These are phyloP conservation scores for Isaurus tuberculatus DNA, from an alignment of 92 coral and sea anemone genomes.

Conservation along the genomic window DNA sequence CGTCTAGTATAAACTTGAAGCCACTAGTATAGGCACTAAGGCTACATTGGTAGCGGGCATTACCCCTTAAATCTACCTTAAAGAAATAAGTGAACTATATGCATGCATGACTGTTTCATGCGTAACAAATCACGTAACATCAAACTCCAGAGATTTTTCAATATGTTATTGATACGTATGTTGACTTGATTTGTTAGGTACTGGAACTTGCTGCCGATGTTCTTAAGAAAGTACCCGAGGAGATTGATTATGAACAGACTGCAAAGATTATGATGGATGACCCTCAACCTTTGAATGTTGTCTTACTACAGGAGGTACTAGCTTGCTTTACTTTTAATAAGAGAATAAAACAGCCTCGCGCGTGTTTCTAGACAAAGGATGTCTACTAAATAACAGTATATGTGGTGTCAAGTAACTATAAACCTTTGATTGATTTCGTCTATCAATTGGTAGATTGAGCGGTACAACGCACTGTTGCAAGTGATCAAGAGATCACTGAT, in stretches of 20 bases:
- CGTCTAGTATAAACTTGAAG: too few relatives aligned
- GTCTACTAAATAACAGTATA: too few relatives aligned
- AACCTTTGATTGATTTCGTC: background rate
- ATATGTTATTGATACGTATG: too few relatives aligned
- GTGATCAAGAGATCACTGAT: slow-evolving; percentile 88
- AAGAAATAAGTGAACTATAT: too few relatives aligned
- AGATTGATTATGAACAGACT: slow-evolving; percentile 98
- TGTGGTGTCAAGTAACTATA: background rate
- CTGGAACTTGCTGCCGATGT: slow-evolving; percentile 98
- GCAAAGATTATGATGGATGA: slow-evolving; percentile 96
- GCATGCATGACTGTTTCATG: too few relatives aligned
- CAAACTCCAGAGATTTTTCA: too few relatives aligned
- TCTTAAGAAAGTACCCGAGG: slow-evolving; percentile 92
- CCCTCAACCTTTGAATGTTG: slow-evolving; percentile 90
- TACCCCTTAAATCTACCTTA: too few relatives aligned
- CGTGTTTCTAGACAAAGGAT: too few relatives aligned
- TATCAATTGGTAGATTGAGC: slow-evolving; percentile 74
- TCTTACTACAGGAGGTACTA: slow-evolving; percentile 88
- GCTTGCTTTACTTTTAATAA: too few relatives aligned
- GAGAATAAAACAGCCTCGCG: too few relatives aligned
- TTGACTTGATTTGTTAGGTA: slow-evolving; percentile 60
- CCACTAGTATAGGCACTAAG: too few relatives aligned
- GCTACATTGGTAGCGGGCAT: too few relatives aligned
- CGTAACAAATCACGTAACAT: background rate
- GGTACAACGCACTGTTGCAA: slow-evolving; percentile 83